Base-by-base conservation (phyloP, 2,888 invertebrate species). In the Drosophila imparisetae region DNA sequence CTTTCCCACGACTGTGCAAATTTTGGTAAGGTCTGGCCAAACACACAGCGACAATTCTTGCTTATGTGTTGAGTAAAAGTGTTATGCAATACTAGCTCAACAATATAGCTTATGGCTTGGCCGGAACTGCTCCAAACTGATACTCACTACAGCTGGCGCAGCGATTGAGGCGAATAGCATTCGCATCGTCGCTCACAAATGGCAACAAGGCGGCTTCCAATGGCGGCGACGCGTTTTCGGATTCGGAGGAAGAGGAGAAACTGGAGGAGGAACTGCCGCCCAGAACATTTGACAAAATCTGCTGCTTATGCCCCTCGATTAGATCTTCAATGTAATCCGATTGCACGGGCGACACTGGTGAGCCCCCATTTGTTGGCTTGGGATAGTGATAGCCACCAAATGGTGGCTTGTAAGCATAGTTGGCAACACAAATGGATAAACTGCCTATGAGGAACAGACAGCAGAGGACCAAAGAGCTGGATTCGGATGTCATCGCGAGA, bases 141-240 rank as follows among this genome's bases (percentile, higher is more conserved):
- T 78, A 92, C 92, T 92, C 80, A 92, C 92, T 84, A 77, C 92
- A 92, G 48, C 75, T 67, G 70, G 92, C 92, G 52, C 92, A 92
- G 63, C 87, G 89, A 65, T 91, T 92, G 50, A 78, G 66, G 24
- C 65, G 65, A 60, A 84, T 79, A 21, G 81, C 83, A 77, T 90
- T 91, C 40, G 76, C 65, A 70, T 83, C 82, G 38, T 68, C 49
- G 40, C 42, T 45, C n/a, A 70, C 74, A 32, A 79, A 75, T 7
- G 75, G 73, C 27, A 63, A 73, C 15, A 65, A 53, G 8, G 29
- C 50, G 27, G 32, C 34, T 27, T 29, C 32, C 34, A 48, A 8
- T 1, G 13, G 34, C 2, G 59, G 15, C 7, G 50, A 18, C 10
- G 38, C 40, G 49, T 50, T 63, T 13, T 63, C 71, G 10, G 49